A percentile compares a stretch with the other conserved stretches of the same genome.
These are phyloP conservation scores for Drosophila meridionalis DNA, from an alignment of 2,888 invertebrate species.

Conservation along the genomic window DNA sequence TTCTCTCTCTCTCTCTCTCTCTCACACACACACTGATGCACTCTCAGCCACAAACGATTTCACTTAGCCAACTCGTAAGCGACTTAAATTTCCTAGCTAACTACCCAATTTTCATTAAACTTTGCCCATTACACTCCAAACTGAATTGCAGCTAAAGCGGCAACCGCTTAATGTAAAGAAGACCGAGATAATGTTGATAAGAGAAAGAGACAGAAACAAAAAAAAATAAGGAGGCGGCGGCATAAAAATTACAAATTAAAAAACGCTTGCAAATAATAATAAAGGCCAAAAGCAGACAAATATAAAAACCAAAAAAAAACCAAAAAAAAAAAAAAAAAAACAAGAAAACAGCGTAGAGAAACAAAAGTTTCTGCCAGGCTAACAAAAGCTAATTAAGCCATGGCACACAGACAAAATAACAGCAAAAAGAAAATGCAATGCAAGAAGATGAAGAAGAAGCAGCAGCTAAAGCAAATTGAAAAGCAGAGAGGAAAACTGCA, in stretches of 20 bases:
- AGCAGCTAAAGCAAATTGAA: slow-evolving; percentile 62
- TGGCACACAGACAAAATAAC: slow-evolving; percentile 44
- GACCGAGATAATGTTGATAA: slow-evolving; percentile 29
- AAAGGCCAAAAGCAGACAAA: slow-evolving; percentile 52
- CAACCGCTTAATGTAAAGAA: slow-evolving; percentile 50
- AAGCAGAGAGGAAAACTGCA: slow-evolving; percentile 59
- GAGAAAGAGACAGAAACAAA: slow-evolving; percentile 6
- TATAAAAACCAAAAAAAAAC: slow-evolving; percentile 24
- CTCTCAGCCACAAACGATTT: slow-evolving; percentile 48
- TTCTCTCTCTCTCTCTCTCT: not conserved
- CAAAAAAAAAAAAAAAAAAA: not conserved
- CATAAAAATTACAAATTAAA: slow-evolving; percentile 74
- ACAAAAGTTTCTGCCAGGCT: slow-evolving; percentile 47
- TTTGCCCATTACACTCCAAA: slow-evolving; percentile 69
- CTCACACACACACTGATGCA: not conserved
- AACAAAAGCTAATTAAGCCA: slow-evolving; percentile 78
- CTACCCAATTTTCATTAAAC: slow-evolving; percentile 74
- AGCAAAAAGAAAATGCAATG: slow-evolving; percentile 46
- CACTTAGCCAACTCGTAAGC: slow-evolving; percentile 53
- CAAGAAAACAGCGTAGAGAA: slow-evolving; percentile 11
- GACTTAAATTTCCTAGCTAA: slow-evolving; percentile 66
- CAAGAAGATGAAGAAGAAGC: slow-evolving; percentile 16
- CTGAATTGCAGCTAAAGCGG: slow-evolving; percentile 63
- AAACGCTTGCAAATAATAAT: slow-evolving; percentile 72
- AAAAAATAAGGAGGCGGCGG: slow-evolving; percentile 28